phyloP scores from a whole-genome alignment of 1,140 invertebrate species.

The Caenorhabditis briggsae region DNA sequence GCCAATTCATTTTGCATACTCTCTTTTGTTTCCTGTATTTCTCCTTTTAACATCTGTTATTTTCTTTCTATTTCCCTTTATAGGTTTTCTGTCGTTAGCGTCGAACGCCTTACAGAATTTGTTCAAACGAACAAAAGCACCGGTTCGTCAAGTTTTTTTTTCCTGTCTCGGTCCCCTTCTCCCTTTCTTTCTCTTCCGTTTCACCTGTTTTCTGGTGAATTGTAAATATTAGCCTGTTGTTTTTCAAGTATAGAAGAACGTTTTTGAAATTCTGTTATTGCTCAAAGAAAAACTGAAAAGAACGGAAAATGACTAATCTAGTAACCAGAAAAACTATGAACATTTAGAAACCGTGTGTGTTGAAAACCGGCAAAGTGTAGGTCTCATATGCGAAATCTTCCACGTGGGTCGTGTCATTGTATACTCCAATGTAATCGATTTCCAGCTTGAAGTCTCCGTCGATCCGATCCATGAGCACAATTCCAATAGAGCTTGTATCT shows the following conservation, averaged over 20 bases:
- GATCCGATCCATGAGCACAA: conserved; percentile 75
- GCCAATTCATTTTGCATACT: conserved; percentile 52
- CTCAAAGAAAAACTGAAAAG: too few species aligned
- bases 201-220: conserved; percentile 7
- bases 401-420: conserved; percentile 71
- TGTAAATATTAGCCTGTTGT: conserved; percentile 25
- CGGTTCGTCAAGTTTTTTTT: conserved; percentile 24
- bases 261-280: neutral
- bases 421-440: conserved; percentile 76
- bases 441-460: conserved; percentile 74
- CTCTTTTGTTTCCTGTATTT: conserved; percentile 7
- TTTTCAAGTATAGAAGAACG: conserved; percentile 11
- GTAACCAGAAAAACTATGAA: neutral
- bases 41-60: too few species aligned
- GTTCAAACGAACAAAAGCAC: neutral
- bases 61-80: neutral
- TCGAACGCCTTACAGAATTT: conserved; percentile 2
- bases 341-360: conserved; percentile 66
- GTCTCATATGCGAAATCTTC: conserved; percentile 76
- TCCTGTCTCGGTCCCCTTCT: neutral
- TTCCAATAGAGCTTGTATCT: conserved; percentile 72
- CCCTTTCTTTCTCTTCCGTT: neutral
- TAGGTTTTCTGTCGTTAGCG: conserved; percentile 36
- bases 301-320: neutral
- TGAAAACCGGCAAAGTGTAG: conserved; percentile 71